Base-by-base conservation (phyloP, 2,797 vertebrate species). In the Galago senegalensis region DNA sequence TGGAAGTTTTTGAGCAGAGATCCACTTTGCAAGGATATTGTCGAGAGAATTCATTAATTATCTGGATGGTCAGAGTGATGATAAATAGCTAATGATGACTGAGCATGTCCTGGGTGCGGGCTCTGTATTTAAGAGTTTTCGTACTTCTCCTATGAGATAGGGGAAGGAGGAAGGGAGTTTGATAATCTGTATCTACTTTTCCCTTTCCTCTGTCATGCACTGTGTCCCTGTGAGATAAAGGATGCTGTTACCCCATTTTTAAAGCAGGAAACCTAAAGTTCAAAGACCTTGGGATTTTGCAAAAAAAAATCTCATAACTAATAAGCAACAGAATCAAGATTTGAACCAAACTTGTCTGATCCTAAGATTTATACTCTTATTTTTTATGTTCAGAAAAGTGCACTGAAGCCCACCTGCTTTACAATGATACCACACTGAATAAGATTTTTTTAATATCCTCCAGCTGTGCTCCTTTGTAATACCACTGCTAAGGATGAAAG, bases 341-440 rank as follows among this genome's bases (percentile, higher is more conserved):
- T 31, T 75, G 77, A 95, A 94, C 46, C 29, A 72, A 86, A 7
- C 12, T n/a, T 65, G 23, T 61, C 88, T 81, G 34, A 86, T 53
- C 63, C 77, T 69, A 25, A 8, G 40, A 34, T 60, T 65, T 17
- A 23, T 14, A 21, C 2, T 91, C 17, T 75, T 21, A 34, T 10
- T 77, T 70, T 92, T 85, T 58, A 53, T 86, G n/a, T 86, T 91
- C 46, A 27, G 37, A 49, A 91, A 89, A 95, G 49, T 61, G 0
- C 1, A 17, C 87, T 61, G 25, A 21, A 27, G 20, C 14, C 63
- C 63, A 79, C 7, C n/a, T 31, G 56, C 29, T 67, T 91, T 63
- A 60, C 73, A 60, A 25, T 4, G 17, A 65, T 31, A 17, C 4
- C 9, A 73, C 5, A 31, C 60, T 16, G 18, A 37, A 83, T 37